phyloP scores from a whole-genome alignment of 2,888 invertebrate species.

The Galerucella calmariensis region DNA sequence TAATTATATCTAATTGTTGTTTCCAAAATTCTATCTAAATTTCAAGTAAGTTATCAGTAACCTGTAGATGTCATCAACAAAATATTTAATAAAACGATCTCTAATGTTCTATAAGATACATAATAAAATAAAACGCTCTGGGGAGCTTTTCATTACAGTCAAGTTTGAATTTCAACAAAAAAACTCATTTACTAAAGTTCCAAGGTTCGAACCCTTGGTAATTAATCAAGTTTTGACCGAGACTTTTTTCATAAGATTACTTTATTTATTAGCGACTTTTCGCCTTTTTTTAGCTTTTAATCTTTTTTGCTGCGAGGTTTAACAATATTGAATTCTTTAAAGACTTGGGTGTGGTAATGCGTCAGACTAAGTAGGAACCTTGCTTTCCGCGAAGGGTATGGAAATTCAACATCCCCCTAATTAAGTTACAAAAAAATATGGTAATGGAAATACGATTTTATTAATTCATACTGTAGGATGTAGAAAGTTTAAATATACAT shows the following conservation, averaged over 20 bases:
- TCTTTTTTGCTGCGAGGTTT: conserved; percentile 7
- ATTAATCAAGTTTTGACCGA: conserved; percentile 35
- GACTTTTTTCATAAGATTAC: conserved; percentile 32
- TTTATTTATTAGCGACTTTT: conserved; percentile 34
- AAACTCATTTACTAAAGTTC: conserved; percentile 41
- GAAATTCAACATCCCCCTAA: background rate
- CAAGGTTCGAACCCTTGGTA: conserved; percentile 23
- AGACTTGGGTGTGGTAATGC: background rate
- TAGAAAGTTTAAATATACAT: no score
- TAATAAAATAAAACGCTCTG: conserved; percentile 34
- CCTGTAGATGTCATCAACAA: conserved; percentile 14
- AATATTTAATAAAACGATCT: conserved; percentile 33
- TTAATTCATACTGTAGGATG: no score
- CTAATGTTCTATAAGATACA: conserved; percentile 32
- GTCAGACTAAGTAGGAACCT: background rate
- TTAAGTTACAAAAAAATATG: background rate
- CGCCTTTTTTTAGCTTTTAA: conserved; percentile 13
- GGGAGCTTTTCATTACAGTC: conserved; percentile 34
- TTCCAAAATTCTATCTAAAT: no score
- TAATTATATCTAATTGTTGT: no score
- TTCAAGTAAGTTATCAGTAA: conserved; percentile 14
- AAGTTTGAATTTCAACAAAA: conserved; percentile 33
- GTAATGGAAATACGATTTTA: no score
- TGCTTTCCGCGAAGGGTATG: background rate
- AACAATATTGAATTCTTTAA: conserved; percentile 3